Evolutionary conservation across 2,797 vertebrate species (phyloP).

Genomic region (Arrhamphus sclerolepis): DNA sequence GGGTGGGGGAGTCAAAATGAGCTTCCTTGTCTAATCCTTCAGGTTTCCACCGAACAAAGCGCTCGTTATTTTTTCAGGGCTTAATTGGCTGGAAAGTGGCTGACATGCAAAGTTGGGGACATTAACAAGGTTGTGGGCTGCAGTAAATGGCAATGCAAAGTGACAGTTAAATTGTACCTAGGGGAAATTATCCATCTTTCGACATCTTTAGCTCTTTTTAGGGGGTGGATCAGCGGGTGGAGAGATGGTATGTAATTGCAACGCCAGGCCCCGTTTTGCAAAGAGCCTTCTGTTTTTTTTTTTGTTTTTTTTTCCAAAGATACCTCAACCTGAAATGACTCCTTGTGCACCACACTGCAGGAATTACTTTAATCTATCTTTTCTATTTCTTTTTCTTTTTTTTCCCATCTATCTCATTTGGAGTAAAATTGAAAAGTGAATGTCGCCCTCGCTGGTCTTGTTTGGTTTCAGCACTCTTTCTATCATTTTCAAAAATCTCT

Average conservation of each 20-base stretch:
- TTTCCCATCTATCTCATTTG: slow-evolving; percentile 8
- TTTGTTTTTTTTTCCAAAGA: slow-evolving; percentile 62
- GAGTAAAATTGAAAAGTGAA: slow-evolving; percentile 5
- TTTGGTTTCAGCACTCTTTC: slow-evolving; percentile 43
- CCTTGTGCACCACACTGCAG: background rate
- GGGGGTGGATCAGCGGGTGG: slow-evolving; percentile 44
- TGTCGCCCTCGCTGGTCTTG: background rate
- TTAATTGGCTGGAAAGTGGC: slow-evolving; percentile 99
- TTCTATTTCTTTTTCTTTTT: slow-evolving; percentile 12
- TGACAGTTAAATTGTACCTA: slow-evolving; percentile 99
- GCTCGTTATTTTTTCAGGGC: slow-evolving; percentile 89
- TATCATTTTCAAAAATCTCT: slow-evolving; percentile 61
- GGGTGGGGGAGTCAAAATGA: slow-evolving; percentile 84
- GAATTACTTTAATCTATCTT: background rate
- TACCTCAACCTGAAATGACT: slow-evolving; percentile 34
- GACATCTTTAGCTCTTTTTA: slow-evolving; percentile 94
- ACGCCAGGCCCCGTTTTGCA: slow-evolving; percentile 80
- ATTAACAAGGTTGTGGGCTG: slow-evolving; percentile 91
- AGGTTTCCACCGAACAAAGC: slow-evolving; percentile 93
- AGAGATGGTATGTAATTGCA: slow-evolving; percentile 91
- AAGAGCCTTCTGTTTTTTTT: slow-evolving; percentile 37
- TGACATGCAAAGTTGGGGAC: slow-evolving; percentile 99
- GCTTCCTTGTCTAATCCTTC: slow-evolving; percentile 99
- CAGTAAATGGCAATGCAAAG: slow-evolving; percentile 97
- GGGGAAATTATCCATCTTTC: slow-evolving; percentile 99